Percentiles rank a stretch among this genome's conserved stretches.
phyloP scores from a whole-genome alignment of 2,888 invertebrate genomes.

The Amblyjoppa proteus region DNA sequence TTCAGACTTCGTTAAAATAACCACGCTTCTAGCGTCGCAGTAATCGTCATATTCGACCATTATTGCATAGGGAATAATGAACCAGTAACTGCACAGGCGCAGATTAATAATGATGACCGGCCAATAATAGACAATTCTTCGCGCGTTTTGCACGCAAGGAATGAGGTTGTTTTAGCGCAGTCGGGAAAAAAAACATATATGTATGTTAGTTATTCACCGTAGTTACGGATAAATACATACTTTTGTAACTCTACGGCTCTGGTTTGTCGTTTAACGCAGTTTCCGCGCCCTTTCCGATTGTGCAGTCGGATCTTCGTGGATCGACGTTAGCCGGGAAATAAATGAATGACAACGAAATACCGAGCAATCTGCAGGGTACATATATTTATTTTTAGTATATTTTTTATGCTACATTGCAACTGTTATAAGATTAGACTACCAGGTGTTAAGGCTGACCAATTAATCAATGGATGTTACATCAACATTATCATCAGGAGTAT shows the following conservation, averaged over 20 bases:
- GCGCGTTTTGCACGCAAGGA: no score
- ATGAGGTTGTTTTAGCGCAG: no score
- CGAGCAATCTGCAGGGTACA: constrained; percentile 70
- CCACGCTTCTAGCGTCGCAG: no score
- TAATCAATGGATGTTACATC: constrained; percentile 65
- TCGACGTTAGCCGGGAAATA: not conserved
- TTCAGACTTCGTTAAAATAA: no score
- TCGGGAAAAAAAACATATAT: not conserved
- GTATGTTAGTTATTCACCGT: constrained; percentile 13
- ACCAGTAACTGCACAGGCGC: no score
- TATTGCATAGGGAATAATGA: no score
- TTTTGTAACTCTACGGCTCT: constrained; percentile 15
- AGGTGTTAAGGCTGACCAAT: constrained; percentile 71
- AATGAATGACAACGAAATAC: not conserved
- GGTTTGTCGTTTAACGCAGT: not conserved
- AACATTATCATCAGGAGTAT: constrained; percentile 67
- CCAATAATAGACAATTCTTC: no score
- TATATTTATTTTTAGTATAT: constrained; percentile 68
- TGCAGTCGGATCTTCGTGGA: not conserved
- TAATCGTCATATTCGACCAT: no score
- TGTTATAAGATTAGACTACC: constrained; percentile 71
- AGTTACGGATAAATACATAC: constrained; percentile 51
- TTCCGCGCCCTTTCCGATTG: not conserved
- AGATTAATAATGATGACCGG: no score
- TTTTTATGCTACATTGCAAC: constrained; percentile 73